Evolutionary conservation across 1,140 invertebrate genomes (phyloP).

Genomic region (Aphelinus certus): DNA sequence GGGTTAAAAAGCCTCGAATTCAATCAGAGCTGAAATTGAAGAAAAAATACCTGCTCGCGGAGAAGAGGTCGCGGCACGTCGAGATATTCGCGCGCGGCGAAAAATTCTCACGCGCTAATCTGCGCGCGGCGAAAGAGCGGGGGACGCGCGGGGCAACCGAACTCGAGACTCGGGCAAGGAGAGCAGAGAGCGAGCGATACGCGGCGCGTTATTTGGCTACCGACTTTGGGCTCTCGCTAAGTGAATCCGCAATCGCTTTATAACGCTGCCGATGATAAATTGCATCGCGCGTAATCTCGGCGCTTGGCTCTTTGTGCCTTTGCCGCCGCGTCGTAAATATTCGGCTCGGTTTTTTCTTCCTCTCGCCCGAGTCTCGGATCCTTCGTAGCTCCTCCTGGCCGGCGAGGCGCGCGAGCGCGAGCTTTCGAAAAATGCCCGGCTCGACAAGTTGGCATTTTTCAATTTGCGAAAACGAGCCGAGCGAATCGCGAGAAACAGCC

Average conservation of each 20-base stretch:
- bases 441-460: constrained; percentile 2
- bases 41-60: no score
- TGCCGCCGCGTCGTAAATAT: constrained; percentile 33
- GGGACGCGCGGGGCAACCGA: no score
- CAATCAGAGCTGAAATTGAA: no score
- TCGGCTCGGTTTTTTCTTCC: constrained; percentile 7
- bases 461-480: constrained; percentile 8
- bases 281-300: constrained; percentile 30
- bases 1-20: no score
- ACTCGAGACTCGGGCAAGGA: not conserved
- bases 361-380: not conserved
- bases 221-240: constrained; percentile 15
- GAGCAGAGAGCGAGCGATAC: not conserved
- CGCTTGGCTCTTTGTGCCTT: not conserved
- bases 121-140: not conserved
- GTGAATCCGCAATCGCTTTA: constrained; percentile 34
- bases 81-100: no score
- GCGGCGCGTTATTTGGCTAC: constrained; percentile 5
- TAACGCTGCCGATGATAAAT: constrained; percentile 35
- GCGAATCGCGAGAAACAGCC: no score
- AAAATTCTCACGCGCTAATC: not conserved
- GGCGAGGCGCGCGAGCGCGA: not conserved
- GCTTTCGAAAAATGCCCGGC: no score
- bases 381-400: not conserved
- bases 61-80: no score